Evolutionary conservation across 2,113 vertebrate species (phyloP).

Genomic region (Alexandromys fortis): DNA sequence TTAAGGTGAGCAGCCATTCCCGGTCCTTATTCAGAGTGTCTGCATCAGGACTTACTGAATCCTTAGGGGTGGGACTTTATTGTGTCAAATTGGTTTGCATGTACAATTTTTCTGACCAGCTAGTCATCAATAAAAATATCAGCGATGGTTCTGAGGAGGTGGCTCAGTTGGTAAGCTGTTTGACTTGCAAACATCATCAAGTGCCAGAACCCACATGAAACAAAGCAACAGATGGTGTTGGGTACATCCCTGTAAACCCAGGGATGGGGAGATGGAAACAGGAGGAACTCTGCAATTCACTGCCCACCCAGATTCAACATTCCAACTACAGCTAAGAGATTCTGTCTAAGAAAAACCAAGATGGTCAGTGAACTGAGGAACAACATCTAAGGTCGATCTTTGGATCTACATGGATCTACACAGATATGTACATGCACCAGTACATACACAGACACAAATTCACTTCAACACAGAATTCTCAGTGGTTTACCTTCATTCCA

Average conservation of each 20-base stretch:
- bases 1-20: not conserved
- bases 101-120: conserved; percentile 39
- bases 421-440: not conserved
- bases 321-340: not conserved
- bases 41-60: conserved; percentile 51
- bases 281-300: not conserved
- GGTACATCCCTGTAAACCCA: not conserved
- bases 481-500: not conserved
- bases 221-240: not conserved
- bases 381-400: not conserved
- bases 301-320: too few species aligned
- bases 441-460: too few species aligned
- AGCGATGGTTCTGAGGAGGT: not conserved
- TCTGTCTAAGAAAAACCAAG: not conserved
- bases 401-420: not conserved
- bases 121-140: conserved; percentile 23
- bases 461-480: not conserved
- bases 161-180: not conserved
- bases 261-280: too few species aligned
- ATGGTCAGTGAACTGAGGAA: not conserved
- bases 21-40: not conserved
- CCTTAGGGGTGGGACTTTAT: conserved; percentile 30
- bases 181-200: not conserved
- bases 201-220: too few species aligned
- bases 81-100: not conserved